Conservation (phyloP, 1,140 invertebrate species). For the Camponotus vicinus region DNA sequence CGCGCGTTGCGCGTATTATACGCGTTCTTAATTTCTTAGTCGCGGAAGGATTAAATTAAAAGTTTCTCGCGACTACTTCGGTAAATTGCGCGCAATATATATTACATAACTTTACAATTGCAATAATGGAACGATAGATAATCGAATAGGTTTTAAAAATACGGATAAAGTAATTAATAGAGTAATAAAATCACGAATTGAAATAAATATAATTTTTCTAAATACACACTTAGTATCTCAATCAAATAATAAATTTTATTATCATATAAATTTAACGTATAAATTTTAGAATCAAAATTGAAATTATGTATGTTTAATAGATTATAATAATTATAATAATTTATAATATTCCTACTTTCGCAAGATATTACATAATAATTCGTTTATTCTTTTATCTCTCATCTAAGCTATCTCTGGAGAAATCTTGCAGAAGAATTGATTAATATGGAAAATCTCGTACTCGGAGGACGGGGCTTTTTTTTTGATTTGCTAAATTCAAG, state of each 20-base stretch:
- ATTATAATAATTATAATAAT: background rate
- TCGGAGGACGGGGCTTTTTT: background rate
- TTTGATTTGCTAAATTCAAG: slow-evolving; percentile 13
- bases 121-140: background rate
- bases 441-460: slow-evolving; percentile 2
- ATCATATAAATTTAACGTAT: no score
- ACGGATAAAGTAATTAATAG: background rate
- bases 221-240: background rate
- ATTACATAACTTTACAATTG: background rate
- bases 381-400: no score
- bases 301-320: background rate
- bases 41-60: slow-evolving; percentile 9
- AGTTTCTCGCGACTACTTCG: background rate
- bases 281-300: background rate
- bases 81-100: background rate
- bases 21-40: slow-evolving; percentile 17
- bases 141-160: background rate
- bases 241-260: background rate
- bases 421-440: background rate
- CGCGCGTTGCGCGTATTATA: background rate
- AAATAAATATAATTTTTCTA: background rate
- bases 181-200: background rate
- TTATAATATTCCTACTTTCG: background rate
- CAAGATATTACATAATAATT: background rate
- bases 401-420: background rate